Conservation (phyloP, 2,888 invertebrate species). For the Tipula helvola region DNA sequence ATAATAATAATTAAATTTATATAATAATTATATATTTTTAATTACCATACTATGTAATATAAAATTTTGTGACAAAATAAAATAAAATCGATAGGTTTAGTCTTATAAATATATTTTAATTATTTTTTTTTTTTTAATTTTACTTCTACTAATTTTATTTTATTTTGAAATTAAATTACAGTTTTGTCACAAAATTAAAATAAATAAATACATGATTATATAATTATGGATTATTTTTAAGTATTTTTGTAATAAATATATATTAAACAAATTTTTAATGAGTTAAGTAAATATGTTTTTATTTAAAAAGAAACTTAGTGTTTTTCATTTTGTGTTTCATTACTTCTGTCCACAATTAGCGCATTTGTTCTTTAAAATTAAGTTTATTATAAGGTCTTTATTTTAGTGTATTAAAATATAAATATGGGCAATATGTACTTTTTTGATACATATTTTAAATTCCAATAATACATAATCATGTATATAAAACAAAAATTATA, state of each 20-base stretch:
- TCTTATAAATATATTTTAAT: constrained; percentile 4
- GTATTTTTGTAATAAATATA: constrained; percentile 10
- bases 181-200: constrained; percentile 9
- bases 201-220: constrained; percentile 9
- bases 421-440: constrained; percentile 11
- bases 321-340: background rate
- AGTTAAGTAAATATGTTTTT: constrained; percentile 6
- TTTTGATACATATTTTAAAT: constrained; percentile 10
- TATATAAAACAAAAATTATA: constrained; percentile 5
- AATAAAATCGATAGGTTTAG: background rate
- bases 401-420: background rate
- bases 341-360: background rate
- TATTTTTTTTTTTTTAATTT: background rate
- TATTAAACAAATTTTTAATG: constrained; percentile 7
- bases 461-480: constrained; percentile 12
- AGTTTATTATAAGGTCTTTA: constrained; percentile 4
- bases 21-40: constrained; percentile 9
- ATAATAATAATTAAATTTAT: constrained; percentile 5
- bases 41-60: background rate
- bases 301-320: background rate
- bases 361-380: constrained; percentile 7
- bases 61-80: background rate
- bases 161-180: background rate
- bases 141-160: background rate
- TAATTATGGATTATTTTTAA: constrained; percentile 11